Evolutionary conservation across 2,113 vertebrate species (phyloP), one percentile per base, ranked within the genome.

Genomic region (Trachemys scripta): DNA sequence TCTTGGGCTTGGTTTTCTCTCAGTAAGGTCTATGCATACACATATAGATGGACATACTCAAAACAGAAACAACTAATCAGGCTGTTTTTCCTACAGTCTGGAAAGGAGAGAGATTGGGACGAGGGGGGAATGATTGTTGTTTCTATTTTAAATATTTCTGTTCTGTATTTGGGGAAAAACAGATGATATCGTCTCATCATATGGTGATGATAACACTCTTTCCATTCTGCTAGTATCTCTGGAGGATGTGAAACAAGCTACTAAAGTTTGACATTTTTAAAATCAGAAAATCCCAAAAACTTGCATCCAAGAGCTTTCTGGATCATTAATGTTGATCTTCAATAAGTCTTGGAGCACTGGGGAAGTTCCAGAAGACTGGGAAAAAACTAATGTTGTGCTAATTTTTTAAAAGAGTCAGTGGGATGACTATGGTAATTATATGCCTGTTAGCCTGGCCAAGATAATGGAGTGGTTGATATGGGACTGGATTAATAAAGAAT

Each of bases 21-120:
- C 45, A 2, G 82, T 42, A 78, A 80, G 42, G 65, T 29, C 56
- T 65, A 16, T 0, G 0, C 78, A 35, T 17, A 27, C 42, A 80
- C 10, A 31, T 12, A 5, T 50, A 47, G 5, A 45, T 79, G 81
- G 78, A 14, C 45, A 31, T 13, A 53, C 84, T 90, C 80, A 80
- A 87, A 53, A 84, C 12, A 83, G 45, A 78, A 59, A 78, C 49
- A 69, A 29, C 69, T 49, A 80, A 31, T 57, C 3, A 24, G 35
- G 47, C 4, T 0, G 1, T 62, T 95, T 87, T 54, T 47, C 80
- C 31, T 56, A n/a, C 17, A 1, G 22, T 76, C 14, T 49, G 75
- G 8, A 10, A 78, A 65, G 22, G 17, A 24, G 54, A 35, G 54
- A 65, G 38, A 56, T 38, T 72, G n/a, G n/a, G n/a, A 17, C 0